These are phyloP conservation scores for Cantharis lateralis DNA, from an alignment of 2,888 invertebrate genomes.

Conservation along the genomic window DNA sequence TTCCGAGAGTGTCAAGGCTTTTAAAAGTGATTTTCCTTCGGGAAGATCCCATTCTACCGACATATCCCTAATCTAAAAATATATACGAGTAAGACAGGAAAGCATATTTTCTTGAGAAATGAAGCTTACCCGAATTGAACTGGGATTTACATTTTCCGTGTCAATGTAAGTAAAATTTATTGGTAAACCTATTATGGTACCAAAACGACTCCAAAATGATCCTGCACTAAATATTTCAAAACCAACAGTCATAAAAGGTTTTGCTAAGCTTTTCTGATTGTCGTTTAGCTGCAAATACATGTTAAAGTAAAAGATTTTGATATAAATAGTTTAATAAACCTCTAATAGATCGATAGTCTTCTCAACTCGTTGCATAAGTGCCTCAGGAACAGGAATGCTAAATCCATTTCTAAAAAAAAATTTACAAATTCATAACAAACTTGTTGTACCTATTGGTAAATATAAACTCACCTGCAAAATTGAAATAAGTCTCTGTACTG, in stretches of 20 bases:
- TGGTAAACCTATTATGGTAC: slow-evolving; percentile 76
- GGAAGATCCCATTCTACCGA: slow-evolving; percentile 68
- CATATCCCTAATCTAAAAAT: slow-evolving; percentile 64
- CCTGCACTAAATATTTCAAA: slow-evolving; percentile 77
- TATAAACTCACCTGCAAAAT: slow-evolving; percentile 63
- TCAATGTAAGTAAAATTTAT: slow-evolving; percentile 68
- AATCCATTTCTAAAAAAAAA: slow-evolving; percentile 61
- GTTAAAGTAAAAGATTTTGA: background rate
- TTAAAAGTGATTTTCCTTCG: slow-evolving; percentile 64
- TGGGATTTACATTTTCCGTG: slow-evolving; percentile 61
- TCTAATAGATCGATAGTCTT: slow-evolving; percentile 66
- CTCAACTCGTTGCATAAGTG: slow-evolving; percentile 59
- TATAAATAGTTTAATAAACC: slow-evolving; percentile 33
- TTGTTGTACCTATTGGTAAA: background rate
- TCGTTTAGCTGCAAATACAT: background rate
- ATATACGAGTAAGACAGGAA: background rate
- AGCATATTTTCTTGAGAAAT: background rate
- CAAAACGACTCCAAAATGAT: slow-evolving; percentile 58
- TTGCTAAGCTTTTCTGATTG: slow-evolving; percentile 50
- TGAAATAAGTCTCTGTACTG: slow-evolving; percentile 67
- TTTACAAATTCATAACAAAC: background rate
- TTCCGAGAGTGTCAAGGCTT: slow-evolving; percentile 74
- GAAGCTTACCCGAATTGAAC: slow-evolving; percentile 59
- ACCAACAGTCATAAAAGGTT: slow-evolving; percentile 74
- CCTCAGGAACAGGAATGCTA: slow-evolving; percentile 60